Conservation (phyloP, 2,888 invertebrate species). For the Megalurothrips usitatus region DNA sequence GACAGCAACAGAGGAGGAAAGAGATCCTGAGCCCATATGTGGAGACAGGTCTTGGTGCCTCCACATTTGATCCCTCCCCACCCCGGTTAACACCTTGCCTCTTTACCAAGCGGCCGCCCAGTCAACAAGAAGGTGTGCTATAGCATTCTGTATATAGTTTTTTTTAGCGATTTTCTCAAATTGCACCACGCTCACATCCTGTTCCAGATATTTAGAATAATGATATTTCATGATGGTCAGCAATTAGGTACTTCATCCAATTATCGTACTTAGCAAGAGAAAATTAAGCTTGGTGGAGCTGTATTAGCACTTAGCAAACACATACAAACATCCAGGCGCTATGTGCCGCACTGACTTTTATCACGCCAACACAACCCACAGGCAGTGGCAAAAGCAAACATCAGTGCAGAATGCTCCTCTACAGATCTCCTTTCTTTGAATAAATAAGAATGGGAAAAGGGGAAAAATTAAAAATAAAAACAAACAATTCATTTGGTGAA, state of each 20-base stretch:
- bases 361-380: constrained; percentile 25
- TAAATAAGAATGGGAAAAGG: constrained; percentile 33
- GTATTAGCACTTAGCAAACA: constrained; percentile 29
- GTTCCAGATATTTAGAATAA: constrained; percentile 33
- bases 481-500: constrained; percentile 35
- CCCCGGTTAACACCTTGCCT: constrained; percentile 26
- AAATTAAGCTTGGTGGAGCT: constrained; percentile 27
- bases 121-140: constrained; percentile 37
- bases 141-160: constrained; percentile 35
- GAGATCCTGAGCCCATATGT: constrained; percentile 36
- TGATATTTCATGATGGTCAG: constrained; percentile 29
- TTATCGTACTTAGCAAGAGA: constrained; percentile 23
- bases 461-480: constrained; percentile 34
- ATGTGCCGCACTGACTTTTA: constrained; percentile 22
- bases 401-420: constrained; percentile 26
- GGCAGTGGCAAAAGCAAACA: constrained; percentile 25
- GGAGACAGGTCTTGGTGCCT: constrained; percentile 31
- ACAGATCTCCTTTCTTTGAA: constrained; percentile 32
- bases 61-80: constrained; percentile 31
- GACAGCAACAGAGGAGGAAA: constrained; percentile 33
- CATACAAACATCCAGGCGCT: constrained; percentile 29
- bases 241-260: constrained; percentile 13
- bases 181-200: constrained; percentile 31
- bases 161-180: constrained; percentile 31
- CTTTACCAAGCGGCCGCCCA: constrained; percentile 31